Evolutionary conservation across 2,797 vertebrate genomes (phyloP), one percentile per base, ranked within the genome.

Genomic region (Pangasius larnaudii): DNA sequence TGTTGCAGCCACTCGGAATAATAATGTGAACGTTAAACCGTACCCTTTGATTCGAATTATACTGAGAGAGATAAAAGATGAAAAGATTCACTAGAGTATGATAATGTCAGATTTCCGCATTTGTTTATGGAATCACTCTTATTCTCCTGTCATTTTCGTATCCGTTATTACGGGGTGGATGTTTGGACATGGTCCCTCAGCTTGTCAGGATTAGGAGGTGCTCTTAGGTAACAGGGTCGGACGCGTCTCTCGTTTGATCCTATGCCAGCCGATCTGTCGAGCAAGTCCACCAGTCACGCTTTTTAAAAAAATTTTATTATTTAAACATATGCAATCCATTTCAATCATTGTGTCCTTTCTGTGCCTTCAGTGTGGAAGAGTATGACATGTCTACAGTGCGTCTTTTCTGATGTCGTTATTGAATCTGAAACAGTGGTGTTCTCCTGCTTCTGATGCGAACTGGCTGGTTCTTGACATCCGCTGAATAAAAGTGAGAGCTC

Each of bases 341-440:
- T 81, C 69, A 84, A 87, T 85, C 30, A 51, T 82, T 65, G 22
- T 56, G 59, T 84, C 63, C 80, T 58, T 82, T 81, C 61, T 56
- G 42, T 67, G 36, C 56, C 36, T 77, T 27, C 14, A 78, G 61
- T 42, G 14, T 86, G 56, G 33, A 49, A 24, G 39, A 67, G 82
- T 14, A 46, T 59, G 51, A 85, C 39, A 80, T 33, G 49, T 90
- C 91, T 67, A 88, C 83, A 90, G 85, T 87, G 36, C 46, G 10
- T 91, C 90, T 67, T 67, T 77, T 90, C 92, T 93, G 92, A 91
- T 92, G 90, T 91, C 36, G 69, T 94, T 92, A 92, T 92, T 91
- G 88, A 91, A 91, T 93, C 91, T 92, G 92, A 94, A 90, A 91
- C 58, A 39, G 39, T 56, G 74, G 42, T 67, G 79, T 63, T 58